These are phyloP conservation scores for Chydorus sphaericus DNA, from an alignment of 2,888 invertebrate genomes.

Conservation along the genomic window DNA sequence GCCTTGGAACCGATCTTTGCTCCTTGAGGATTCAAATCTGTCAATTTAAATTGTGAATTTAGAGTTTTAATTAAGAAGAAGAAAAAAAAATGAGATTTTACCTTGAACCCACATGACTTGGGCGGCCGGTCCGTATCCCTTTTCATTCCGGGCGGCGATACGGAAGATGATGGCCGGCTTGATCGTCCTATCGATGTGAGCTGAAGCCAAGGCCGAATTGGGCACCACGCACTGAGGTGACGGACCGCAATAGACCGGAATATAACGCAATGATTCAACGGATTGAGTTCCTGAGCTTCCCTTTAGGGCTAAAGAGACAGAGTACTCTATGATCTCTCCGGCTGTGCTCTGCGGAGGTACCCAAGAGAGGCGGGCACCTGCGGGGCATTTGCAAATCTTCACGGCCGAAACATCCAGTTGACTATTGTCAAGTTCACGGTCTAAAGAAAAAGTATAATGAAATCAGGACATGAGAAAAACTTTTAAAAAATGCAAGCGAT, in stretches of 20 bases:
- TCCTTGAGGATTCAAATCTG: too few species aligned
- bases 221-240: constrained; percentile 83
- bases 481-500: too few species aligned
- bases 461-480: too few species aligned
- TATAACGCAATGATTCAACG: constrained; percentile 53
- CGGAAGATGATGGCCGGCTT: constrained; percentile 97
- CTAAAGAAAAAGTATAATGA: too few species aligned
- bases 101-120: constrained; percentile 99
- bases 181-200: constrained; percentile 82
- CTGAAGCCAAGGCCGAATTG: constrained; percentile 68
- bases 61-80: not conserved
- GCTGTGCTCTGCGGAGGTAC: constrained; percentile 90
- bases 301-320: constrained; percentile 82
- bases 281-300: constrained; percentile 9
- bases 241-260: constrained; percentile 89
- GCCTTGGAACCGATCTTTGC: too few species aligned
- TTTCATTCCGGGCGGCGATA: constrained; percentile 94
- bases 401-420: too few species aligned
- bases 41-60: too few species aligned
- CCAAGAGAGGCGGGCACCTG: constrained; percentile 95
- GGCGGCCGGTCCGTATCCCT: constrained; percentile 98
- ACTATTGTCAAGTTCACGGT: too few species aligned
- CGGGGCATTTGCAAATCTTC: constrained; percentile 86
- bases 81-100: constrained; percentile 24
- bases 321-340: constrained; percentile 86